These are phyloP conservation scores for Spongia lamella DNA, from an alignment of 37 sponge, comb jelly and placozoan species.

Conservation along the genomic window DNA sequence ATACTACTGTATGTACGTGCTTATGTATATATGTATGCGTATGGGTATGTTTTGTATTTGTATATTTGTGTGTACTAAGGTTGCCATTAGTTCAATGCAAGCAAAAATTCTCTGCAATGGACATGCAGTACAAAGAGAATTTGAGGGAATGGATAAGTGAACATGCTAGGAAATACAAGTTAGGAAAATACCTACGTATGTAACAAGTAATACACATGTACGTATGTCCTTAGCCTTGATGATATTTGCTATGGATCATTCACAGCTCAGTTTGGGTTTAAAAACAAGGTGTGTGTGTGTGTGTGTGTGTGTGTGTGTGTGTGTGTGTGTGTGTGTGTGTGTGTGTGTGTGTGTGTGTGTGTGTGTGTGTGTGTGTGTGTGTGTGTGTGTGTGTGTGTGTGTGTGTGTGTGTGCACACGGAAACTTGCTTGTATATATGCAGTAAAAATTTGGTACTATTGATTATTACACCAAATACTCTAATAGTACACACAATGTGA, in stretches of 20 bases:
- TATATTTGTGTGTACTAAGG: constrained; percentile 39
- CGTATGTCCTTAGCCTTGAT: constrained; percentile 46
- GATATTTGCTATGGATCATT: constrained; percentile 88
- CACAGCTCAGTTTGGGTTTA: constrained; percentile 88
- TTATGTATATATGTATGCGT: constrained; percentile 3
- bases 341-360: background rate
- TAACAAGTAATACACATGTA: background rate
- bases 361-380: background rate
- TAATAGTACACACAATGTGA: too few species aligned
- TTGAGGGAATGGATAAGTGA: constrained; percentile 71
- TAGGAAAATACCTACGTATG: too few species aligned
- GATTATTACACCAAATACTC: too few species aligned
- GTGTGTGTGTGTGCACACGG: background rate
- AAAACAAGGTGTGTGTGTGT: constrained; percentile 51
- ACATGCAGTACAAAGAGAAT: constrained; percentile 69
- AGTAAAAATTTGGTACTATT: background rate
- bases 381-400: background rate
- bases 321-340: background rate
- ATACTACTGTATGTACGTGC: background rate
- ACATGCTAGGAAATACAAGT: constrained; percentile 56
- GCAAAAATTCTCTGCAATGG: constrained; percentile 93
- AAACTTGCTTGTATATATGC: background rate
- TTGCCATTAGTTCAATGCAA: constrained; percentile 87
- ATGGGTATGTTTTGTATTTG: constrained; percentile 2
- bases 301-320: background rate